A percentile compares a stretch with the other conserved stretches of the same genome.
These are phyloP conservation scores for Cremastinae sp. DNA, from an alignment of 2,888 invertebrate species.

Conservation along the genomic window DNA sequence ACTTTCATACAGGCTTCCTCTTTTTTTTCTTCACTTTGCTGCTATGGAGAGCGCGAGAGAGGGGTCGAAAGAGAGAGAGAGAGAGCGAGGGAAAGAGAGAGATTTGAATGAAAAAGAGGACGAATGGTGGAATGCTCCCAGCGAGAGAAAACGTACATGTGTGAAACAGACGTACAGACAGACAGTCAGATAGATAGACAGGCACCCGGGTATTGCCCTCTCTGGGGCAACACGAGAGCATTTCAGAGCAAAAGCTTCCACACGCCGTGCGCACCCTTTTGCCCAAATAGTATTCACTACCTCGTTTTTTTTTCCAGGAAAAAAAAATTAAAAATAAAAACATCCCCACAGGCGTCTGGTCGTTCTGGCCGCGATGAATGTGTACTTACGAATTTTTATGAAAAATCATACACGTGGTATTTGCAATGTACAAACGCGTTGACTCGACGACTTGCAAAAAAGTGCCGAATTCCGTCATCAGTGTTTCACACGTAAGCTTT, in stretches of 20 bases:
- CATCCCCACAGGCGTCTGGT: constrained; percentile 47
- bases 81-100: constrained; percentile 16
- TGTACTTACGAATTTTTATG: background rate
- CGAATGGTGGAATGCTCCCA: constrained; percentile 45
- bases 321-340: constrained; percentile 24
- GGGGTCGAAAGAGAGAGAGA: no score
- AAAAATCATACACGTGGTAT: constrained; percentile 2
- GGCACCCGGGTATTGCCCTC: constrained; percentile 18
- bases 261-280: constrained; percentile 23
- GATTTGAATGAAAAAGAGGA: constrained; percentile 52
- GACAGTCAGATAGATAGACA: no score
- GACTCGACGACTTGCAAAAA: constrained; percentile 7
- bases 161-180: constrained; percentile 23
- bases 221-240: constrained; percentile 14
- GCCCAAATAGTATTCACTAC: constrained; percentile 53
- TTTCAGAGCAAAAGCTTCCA: constrained; percentile 36
- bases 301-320: constrained; percentile 11
- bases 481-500: constrained; percentile 19
- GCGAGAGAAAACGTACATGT: constrained; percentile 38
- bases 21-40: constrained; percentile 3
- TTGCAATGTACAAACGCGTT: constrained; percentile 3
- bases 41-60: background rate
- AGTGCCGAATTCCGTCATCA: no score
- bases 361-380: background rate
- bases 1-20: constrained; percentile 30